phyloP scores from a whole-genome alignment of 2,113 vertebrate genomes.

The Pangasianodon hypophthalmus region DNA sequence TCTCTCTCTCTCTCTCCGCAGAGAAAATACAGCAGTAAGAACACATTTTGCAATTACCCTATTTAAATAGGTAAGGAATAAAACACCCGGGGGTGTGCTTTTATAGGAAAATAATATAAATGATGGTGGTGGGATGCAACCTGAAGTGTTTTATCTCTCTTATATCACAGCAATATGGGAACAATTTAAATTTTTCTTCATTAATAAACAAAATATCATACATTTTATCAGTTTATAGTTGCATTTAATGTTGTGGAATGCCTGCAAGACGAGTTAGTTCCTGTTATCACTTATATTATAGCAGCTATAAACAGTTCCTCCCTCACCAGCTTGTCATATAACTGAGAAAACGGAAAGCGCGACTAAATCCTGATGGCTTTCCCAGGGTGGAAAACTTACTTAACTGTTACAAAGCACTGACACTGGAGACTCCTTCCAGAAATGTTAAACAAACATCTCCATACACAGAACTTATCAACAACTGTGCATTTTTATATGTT shows the following conservation, averaged over 20 bases:
- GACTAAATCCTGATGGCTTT: not conserved
- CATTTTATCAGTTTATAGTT: not conserved
- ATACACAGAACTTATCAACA: not conserved
- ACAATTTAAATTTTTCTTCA: not conserved
- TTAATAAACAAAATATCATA: not conserved
- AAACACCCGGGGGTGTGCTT: not conserved
- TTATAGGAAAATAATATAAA: not conserved
- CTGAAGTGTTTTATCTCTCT: not conserved
- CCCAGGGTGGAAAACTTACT: not conserved
- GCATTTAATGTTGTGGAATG: not conserved
- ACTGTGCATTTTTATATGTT: not conserved
- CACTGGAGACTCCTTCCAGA: not conserved
- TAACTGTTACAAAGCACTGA: not conserved
- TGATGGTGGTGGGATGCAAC: not conserved
- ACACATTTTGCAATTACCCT: not conserved
- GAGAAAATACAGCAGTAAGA: not conserved
- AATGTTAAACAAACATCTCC: not conserved
- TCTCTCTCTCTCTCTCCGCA: slow-evolving; percentile 1
- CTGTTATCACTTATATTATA: not conserved
- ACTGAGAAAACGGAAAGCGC: not conserved
- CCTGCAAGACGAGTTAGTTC: not conserved
- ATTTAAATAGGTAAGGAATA: not conserved
- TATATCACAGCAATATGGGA: not conserved
- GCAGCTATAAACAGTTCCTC: not conserved
- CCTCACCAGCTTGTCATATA: not conserved